These are phyloP conservation scores for Streblospio benedicti DNA, from an alignment of 1,140 invertebrate genomes.

Conservation along the genomic window DNA sequence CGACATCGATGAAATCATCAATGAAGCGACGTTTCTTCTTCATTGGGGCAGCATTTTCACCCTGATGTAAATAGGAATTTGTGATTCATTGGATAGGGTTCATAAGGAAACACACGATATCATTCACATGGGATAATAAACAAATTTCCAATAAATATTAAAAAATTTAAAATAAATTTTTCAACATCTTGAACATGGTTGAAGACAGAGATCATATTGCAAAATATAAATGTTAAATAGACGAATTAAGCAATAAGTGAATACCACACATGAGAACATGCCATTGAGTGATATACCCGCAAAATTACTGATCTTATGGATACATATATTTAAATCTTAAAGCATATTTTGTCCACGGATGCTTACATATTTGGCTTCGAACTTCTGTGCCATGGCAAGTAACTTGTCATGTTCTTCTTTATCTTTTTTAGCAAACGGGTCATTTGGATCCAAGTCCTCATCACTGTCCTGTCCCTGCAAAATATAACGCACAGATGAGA, in stretches of 20 bases:
- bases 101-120: conserved; percentile 16
- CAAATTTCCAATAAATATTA: not conserved
- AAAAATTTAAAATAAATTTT: not conserved
- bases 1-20: conserved; percentile 79
- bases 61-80: too few relatives aligned
- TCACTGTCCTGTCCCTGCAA: too few relatives aligned
- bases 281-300: not conserved
- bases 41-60: too few relatives aligned
- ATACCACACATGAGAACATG: not conserved
- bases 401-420: conserved; percentile 76
- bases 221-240: conserved; percentile 1
- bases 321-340: conserved; percentile 1
- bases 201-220: not conserved
- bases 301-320: conserved; percentile 4
- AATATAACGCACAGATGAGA: not conserved
- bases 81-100: conserved; percentile 26
- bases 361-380: conserved; percentile 90
- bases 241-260: conserved; percentile 30
- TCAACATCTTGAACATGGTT: not conserved
- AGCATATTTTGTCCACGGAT: conserved; percentile 20
- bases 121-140: conserved; percentile 11
- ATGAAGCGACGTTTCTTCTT: conserved; percentile 49
- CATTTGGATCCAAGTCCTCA: conserved; percentile 11
- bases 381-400: conserved; percentile 69
- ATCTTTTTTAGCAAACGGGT: conserved; percentile 43